Evolutionary conservation across 2,797 vertebrate species (phyloP).

Genomic region (Sitta carolinensis): DNA sequence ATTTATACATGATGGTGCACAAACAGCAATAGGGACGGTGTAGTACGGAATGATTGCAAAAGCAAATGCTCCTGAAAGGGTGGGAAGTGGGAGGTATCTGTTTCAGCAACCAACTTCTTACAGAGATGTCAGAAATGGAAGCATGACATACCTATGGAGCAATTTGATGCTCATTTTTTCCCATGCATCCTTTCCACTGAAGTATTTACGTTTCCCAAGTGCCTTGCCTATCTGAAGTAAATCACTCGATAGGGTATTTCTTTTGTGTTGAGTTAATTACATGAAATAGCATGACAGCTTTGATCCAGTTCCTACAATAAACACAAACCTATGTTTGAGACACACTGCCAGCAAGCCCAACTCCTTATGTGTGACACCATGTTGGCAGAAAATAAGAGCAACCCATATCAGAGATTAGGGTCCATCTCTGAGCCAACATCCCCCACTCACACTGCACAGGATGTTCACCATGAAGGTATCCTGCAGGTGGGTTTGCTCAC

Average conservation of each 20-base stretch:
- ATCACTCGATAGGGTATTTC: constrained; percentile 1
- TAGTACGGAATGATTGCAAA: background rate
- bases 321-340: background rate
- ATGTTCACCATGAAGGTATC: background rate
- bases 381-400: background rate
- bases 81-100: background rate
- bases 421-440: background rate
- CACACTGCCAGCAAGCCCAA: background rate
- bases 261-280: constrained; percentile 13
- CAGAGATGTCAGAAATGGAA: background rate
- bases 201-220: constrained; percentile 3
- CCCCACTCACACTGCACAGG: background rate
- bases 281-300: constrained; percentile 23
- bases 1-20: background rate
- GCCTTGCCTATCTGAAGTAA: constrained; percentile 18
- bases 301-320: background rate
- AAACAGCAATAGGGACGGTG: background rate
- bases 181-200: background rate
- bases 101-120: constrained; percentile 15
- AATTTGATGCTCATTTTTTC: background rate
- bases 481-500: background rate
- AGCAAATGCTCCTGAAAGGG: background rate
- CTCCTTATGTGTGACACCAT: background rate
- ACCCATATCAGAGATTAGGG: background rate
- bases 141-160: background rate